Percentiles rank a stretch among this genome's conserved stretches.
These are phyloP conservation scores for Grammomys surdaster DNA, from an alignment of 2,113 vertebrate species.

Conservation along the genomic window DNA sequence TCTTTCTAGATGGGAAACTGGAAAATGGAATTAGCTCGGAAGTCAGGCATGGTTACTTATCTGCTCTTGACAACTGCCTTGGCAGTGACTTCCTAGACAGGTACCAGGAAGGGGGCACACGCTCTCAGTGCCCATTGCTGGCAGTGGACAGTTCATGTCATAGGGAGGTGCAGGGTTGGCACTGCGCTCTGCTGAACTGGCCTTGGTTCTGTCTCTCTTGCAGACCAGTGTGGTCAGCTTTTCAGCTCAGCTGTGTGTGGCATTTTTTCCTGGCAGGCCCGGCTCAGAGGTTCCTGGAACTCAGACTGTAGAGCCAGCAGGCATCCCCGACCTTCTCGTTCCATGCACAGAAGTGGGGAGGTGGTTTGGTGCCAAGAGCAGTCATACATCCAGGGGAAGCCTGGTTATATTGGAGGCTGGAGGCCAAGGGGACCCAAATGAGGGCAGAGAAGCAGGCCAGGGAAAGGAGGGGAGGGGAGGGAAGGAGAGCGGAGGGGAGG, in stretches of 20 bases:
- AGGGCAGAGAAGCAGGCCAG: neutral
- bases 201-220: fast-evolving
- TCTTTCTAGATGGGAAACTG: neutral
- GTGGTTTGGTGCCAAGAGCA: neutral
- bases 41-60: neutral
- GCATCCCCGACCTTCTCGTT: fast-evolving
- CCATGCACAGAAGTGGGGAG: too few species aligned
- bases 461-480: neutral
- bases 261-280: neutral
- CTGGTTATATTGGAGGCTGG: neutral
- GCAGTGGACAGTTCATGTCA: neutral
- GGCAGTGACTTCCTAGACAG: neutral
- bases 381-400: neutral
- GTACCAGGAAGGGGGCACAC: neutral
- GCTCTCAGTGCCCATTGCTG: neutral
- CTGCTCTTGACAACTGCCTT: neutral
- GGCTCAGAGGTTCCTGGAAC: neutral
- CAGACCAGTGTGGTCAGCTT: neutral
- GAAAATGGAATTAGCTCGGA: too few species aligned
- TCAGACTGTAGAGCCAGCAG: neutral
- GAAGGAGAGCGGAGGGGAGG: fast-evolving
- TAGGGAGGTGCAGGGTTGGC: neutral
- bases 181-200: neutral
- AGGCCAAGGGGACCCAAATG: neutral
- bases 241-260: neutral